Evolutionary conservation across 2,113 vertebrate species (phyloP).

Genomic region (Sinocyclocheilus anophthalmus): DNA sequence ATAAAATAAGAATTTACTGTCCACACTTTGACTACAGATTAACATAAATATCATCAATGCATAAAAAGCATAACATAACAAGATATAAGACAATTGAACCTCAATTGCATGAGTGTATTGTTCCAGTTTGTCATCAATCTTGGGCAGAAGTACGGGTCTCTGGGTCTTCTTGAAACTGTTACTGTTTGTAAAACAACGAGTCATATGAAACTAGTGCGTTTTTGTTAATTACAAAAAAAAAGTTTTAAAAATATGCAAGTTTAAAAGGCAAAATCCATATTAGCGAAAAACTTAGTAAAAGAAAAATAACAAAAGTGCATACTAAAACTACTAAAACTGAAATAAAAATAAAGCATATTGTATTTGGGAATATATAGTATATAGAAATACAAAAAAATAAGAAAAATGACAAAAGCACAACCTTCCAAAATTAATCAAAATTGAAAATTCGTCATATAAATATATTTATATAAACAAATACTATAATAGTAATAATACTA

Average conservation of each 20-base stretch:
- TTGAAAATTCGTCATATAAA: background rate
- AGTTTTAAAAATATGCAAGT: too few species aligned
- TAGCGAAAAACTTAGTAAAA: background rate
- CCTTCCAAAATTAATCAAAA: background rate
- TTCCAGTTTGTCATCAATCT: conserved; percentile 87
- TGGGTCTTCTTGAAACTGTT: conserved; percentile 89
- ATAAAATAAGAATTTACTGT: background rate
- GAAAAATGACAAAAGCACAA: background rate
- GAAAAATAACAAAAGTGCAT: too few species aligned
- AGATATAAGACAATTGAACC: conserved; percentile 68
- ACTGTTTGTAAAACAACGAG: conserved; percentile 70
- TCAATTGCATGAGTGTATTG: conserved; percentile 90
- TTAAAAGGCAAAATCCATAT: background rate
- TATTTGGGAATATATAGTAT: background rate
- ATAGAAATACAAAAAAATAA: background rate
- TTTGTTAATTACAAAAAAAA: background rate
- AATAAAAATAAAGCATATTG: background rate
- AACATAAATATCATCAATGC: background rate
- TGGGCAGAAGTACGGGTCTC: conserved; percentile 78
- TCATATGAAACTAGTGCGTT: conserved; percentile 11
- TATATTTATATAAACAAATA: background rate
- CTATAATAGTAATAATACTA: background rate
- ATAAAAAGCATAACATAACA: background rate
- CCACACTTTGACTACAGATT: background rate
- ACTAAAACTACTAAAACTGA: background rate